Evolutionary conservation across 1,140 invertebrate genomes (phyloP).

Genomic region (Glossosoma conforme): DNA sequence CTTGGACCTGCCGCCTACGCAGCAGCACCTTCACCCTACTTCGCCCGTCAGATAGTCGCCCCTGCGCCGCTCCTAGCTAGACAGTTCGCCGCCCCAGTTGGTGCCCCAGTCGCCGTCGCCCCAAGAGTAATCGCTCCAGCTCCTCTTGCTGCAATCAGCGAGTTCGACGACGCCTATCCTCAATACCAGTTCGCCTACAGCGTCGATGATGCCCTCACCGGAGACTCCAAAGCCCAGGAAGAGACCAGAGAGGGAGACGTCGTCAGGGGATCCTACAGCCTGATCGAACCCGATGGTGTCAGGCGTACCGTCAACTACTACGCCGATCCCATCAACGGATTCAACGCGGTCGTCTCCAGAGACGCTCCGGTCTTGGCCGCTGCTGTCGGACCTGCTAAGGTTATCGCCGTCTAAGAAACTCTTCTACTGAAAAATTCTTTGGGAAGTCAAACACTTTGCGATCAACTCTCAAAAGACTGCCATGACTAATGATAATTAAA

Average conservation of each 20-base stretch:
- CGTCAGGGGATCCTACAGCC: constrained; percentile 54
- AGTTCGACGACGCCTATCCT: constrained; percentile 49
- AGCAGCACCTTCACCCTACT: constrained; percentile 15
- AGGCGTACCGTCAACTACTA: constrained; percentile 53
- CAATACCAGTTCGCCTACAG: constrained; percentile 54
- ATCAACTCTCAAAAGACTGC: no score
- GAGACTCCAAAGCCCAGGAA: constrained; percentile 54
- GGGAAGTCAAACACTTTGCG: no score
- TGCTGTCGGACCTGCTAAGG: constrained; percentile 25
- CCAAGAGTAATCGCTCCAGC: constrained; percentile 15
- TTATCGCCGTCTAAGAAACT: constrained; percentile 19
- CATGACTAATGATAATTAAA: no score
- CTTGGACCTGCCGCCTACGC: constrained; percentile 17
- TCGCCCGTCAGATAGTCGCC: constrained; percentile 22
- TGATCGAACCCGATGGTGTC: constrained; percentile 54
- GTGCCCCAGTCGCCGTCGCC: constrained; percentile 31
- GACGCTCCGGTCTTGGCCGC: constrained; percentile 44
- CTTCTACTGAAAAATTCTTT: not conserved
- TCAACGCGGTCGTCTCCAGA: constrained; percentile 56
- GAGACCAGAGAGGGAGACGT: constrained; percentile 53
- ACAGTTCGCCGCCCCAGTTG: constrained; percentile 23
- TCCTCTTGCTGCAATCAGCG: constrained; percentile 30
- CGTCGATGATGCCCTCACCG: constrained; percentile 51
- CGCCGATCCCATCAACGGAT: constrained; percentile 52
- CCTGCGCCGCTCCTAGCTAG: constrained; percentile 19